Percentiles rank a stretch among this genome's conserved stretches.
phyloP scores from a whole-genome alignment of 2,797 vertebrate species.

The Vespertilio murinus region DNA sequence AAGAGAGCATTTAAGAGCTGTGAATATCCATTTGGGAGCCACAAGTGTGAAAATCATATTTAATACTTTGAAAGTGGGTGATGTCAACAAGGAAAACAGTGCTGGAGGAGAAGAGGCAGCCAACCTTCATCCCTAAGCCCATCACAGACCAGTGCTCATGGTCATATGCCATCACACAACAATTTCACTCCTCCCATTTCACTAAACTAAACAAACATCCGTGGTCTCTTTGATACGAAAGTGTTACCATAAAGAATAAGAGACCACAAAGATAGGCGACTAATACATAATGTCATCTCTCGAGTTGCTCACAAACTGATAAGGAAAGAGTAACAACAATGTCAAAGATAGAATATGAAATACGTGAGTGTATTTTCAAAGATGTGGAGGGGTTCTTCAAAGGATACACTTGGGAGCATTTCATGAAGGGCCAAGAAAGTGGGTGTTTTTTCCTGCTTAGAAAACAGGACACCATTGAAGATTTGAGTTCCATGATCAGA shows the following conservation, averaged over 20 bases:
- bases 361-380: not conserved
- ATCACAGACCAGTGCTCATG: not conserved
- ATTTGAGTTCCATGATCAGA: not conserved
- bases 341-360: not conserved
- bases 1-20: conserved; percentile 7
- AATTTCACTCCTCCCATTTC: not conserved
- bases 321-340: not conserved
- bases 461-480: not conserved
- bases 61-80: not conserved
- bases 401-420: not conserved
- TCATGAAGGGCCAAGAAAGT: not conserved
- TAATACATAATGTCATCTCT: not conserved
- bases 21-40: not conserved
- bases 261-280: not conserved
- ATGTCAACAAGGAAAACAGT: not conserved
- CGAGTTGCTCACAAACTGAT: not conserved
- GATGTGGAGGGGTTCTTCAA: not conserved
- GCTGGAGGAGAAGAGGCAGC: not conserved
- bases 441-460: not conserved
- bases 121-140: not conserved
- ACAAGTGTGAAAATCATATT: not conserved
- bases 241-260: not conserved
- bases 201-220: not conserved
- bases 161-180: not conserved
- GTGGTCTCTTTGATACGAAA: not conserved